Evolutionary conservation across 2,797 vertebrate genomes (phyloP).

Genomic region (Rhabdomys pumilio): DNA sequence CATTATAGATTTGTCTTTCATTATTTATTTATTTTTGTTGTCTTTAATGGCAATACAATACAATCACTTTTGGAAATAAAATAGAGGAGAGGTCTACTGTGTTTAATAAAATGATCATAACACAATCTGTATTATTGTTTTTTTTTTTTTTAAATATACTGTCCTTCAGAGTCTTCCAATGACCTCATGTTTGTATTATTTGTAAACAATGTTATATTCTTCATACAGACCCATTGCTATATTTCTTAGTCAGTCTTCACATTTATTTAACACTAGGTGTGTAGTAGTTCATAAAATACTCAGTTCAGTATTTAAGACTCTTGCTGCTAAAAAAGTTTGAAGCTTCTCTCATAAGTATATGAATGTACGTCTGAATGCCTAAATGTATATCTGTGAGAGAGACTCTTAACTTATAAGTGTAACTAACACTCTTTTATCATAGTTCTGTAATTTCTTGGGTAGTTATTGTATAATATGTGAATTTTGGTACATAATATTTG

Average conservation of each 20-base stretch:
- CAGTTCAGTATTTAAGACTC: neutral
- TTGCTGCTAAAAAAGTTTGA: neutral
- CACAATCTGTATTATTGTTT: neutral
- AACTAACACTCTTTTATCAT: neutral
- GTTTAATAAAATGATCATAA: constrained; percentile 33
- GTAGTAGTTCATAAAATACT: neutral
- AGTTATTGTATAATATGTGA: neutral
- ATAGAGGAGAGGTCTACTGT: neutral
- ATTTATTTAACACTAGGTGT: neutral
- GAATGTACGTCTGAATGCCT: neutral
- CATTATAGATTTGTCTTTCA: neutral
- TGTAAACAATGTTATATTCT: neutral
- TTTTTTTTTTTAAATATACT: neutral
- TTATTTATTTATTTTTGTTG: neutral
- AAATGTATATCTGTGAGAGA: neutral
- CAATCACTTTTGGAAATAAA: neutral
- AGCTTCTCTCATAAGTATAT: neutral
- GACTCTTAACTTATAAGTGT: neutral
- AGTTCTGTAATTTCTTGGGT: neutral
- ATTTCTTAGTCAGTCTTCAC: neutral
- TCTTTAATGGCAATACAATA: constrained; percentile 16
- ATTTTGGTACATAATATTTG: neutral
- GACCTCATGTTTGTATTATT: neutral
- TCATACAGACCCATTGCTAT: neutral
- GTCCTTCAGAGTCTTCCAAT: neutral